A percentile compares a stretch with the other conserved stretches of the same genome.
Conservation (phyloP, 1,140 invertebrate species). For the Drosophila ercepeae region DNA sequence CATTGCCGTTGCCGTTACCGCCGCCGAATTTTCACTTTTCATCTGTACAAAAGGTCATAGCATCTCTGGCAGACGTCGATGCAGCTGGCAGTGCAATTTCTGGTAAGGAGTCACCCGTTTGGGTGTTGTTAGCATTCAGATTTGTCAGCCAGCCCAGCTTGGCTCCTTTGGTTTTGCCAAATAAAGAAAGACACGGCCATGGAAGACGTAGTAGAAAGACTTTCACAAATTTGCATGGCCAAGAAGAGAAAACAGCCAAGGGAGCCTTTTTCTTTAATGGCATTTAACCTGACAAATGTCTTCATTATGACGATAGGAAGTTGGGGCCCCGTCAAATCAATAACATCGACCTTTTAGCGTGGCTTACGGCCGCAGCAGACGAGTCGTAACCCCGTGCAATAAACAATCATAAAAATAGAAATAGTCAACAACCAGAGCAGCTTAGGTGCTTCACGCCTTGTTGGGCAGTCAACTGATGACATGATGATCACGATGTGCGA, state of each 20-base stretch:
- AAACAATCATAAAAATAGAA: constrained; percentile 16
- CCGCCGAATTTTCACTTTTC: constrained; percentile 75
- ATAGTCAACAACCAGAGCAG: constrained; percentile 44
- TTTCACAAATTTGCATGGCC: constrained; percentile 42
- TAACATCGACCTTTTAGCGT: constrained; percentile 24
- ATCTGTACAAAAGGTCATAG: constrained; percentile 65
- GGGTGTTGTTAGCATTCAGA: constrained; percentile 68
- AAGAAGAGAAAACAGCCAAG: constrained; percentile 30
- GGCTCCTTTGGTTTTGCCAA: constrained; percentile 26
- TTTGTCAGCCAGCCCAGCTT: constrained; percentile 46
- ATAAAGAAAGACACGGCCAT: constrained; percentile 13
- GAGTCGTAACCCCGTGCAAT: constrained; percentile 31
- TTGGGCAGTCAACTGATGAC: constrained; percentile 57
- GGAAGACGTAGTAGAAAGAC: constrained; percentile 13
- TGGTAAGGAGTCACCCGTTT: constrained; percentile 34
- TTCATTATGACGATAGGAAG: constrained; percentile 29
- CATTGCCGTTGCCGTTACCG: no score
- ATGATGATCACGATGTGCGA: constrained; percentile 38
- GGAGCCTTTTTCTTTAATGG: constrained; percentile 6
- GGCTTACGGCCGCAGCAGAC: constrained; percentile 19
- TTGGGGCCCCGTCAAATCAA: constrained; percentile 26
- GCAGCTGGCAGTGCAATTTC: constrained; percentile 26
- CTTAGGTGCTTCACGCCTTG: constrained; percentile 75
- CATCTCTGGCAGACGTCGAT: constrained; percentile 30
- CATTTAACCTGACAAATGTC: constrained; percentile 30